Conservation (phyloP, 2,797 vertebrate genomes). For the Ceyx erithaca region DNA sequence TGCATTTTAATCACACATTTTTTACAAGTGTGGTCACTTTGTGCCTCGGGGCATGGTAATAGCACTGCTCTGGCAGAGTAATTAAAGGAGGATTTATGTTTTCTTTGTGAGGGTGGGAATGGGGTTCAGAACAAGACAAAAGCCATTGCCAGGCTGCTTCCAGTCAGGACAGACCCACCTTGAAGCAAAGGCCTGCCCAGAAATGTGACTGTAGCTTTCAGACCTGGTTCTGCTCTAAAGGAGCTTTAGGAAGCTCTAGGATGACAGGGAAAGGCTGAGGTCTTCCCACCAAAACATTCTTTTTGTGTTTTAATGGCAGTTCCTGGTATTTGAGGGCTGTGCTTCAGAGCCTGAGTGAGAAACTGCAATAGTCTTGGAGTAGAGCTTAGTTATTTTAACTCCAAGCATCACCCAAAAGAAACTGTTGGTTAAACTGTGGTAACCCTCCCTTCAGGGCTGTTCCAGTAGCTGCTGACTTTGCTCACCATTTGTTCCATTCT, state of each 20-base stretch:
- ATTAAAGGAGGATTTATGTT: conserved; percentile 18
- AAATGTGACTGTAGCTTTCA: neutral
- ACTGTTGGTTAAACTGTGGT: neutral
- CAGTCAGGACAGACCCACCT: conserved; percentile 9
- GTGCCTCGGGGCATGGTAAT: conserved; percentile 30
- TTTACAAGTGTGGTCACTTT: conserved; percentile 55
- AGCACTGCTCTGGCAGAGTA: neutral
- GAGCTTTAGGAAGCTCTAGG: neutral
- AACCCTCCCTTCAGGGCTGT: neutral
- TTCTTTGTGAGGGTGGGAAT: neutral
- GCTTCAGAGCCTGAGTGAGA: neutral
- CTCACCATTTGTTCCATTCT: neutral
- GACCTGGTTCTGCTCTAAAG: neutral
- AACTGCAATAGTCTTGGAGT: neutral
- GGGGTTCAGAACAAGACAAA: conserved; percentile 41
- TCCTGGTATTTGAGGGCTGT: neutral
- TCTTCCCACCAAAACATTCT: neutral
- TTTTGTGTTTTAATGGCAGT: neutral
- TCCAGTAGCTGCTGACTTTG: neutral
- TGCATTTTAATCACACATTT: conserved; percentile 38
- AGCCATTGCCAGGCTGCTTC: neutral
- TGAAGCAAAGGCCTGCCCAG: conserved; percentile 18
- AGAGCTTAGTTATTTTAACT: neutral
- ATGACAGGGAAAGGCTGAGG: fast-evolving
- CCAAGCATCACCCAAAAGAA: neutral